Evolutionary conservation across 2,888 invertebrate species (phyloP), one percentile per base, ranked within the genome.

Genomic region (Cremastinae sp.): DNA sequence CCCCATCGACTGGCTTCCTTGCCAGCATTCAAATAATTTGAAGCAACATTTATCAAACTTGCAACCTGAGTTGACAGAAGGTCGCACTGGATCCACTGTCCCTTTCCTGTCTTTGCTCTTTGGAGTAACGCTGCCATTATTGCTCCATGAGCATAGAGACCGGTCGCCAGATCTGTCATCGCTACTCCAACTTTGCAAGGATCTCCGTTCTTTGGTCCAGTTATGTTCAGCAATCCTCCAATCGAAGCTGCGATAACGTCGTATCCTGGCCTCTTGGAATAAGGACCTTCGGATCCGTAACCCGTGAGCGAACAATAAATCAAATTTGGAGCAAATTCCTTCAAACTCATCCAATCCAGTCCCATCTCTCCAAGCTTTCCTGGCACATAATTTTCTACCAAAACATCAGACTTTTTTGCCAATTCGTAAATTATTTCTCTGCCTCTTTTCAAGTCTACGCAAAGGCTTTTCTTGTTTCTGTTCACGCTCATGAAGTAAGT

Each of bases 231-330:
- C 0, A 98, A 91, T 0, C 99, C 98, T 2, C 97, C 98, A 83
- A 97, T 92, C 0, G 98, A 98, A 10, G 97, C 95, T 0, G 97
- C 98, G 81, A 99, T 96, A 0, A 97, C 97, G 91, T 99, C 99
- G 90, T 98, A 98, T 81, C 99, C 99, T n/a, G 97, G 96, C 82
- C 95, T 93, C 12, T 92, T 91, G 1, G 93, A 91, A 90, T 98
- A 98, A 0, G 97, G 98, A 0, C 99, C 98, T 22, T 92, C 91
- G 0, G 94, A 91, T 0, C 99, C 99, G 89, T 96, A 99, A 0
- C 98, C 98, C 61, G 97, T 97, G 61, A 99, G 92, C 0, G 98
- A 97, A 90, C 98, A 98, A 88, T 98, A 99, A 78, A 99, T 94
- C 14, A 99, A 91, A 65, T 92, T 92, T 0, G 97, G 96, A 49